These are phyloP conservation scores for Apis dorsata DNA, from an alignment of 1,140 invertebrate genomes.

Conservation along the genomic window DNA sequence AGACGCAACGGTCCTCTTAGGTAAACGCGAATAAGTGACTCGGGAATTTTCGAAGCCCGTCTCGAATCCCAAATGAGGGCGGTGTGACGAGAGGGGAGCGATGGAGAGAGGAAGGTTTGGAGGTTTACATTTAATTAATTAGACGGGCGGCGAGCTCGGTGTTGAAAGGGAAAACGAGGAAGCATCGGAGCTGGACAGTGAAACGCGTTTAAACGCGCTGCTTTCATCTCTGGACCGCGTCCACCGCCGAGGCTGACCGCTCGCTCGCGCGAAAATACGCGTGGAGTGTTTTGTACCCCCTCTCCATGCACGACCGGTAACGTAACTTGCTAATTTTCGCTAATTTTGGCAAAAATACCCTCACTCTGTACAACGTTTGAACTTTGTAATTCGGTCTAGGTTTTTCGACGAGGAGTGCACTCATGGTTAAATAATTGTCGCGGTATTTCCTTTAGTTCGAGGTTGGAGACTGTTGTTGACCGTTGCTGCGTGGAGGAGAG, in stretches of 20 bases:
- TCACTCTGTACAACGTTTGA: neutral
- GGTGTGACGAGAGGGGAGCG: neutral
- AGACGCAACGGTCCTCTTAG: slow-evolving; percentile 20
- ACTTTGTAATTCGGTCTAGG: neutral
- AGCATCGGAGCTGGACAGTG: neutral
- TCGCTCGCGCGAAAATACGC: neutral
- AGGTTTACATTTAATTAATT: slow-evolving; percentile 68
- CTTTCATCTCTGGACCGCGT: slow-evolving; percentile 41
- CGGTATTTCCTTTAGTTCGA: neutral
- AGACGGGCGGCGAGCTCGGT: slow-evolving; percentile 31
- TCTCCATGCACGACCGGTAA: neutral
- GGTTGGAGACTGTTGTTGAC: neutral
- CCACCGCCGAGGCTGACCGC: slow-evolving; percentile 18
- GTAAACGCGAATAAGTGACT: slow-evolving; percentile 62
- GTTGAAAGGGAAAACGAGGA: slow-evolving; percentile 37
- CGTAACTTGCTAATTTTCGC: slow-evolving; percentile 20
- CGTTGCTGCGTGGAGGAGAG: neutral
- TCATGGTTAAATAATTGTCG: slow-evolving; percentile 8
- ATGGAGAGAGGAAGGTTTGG: neutral
- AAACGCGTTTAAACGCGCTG: slow-evolving; percentile 37
- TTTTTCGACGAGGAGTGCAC: neutral
- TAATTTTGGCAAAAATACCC: neutral
- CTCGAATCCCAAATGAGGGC: neutral
- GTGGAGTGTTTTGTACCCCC: neutral
- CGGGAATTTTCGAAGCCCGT: slow-evolving; percentile 35